phyloP scores from a whole-genome alignment of 2,113 vertebrate species.

The Eurypyga helias region DNA sequence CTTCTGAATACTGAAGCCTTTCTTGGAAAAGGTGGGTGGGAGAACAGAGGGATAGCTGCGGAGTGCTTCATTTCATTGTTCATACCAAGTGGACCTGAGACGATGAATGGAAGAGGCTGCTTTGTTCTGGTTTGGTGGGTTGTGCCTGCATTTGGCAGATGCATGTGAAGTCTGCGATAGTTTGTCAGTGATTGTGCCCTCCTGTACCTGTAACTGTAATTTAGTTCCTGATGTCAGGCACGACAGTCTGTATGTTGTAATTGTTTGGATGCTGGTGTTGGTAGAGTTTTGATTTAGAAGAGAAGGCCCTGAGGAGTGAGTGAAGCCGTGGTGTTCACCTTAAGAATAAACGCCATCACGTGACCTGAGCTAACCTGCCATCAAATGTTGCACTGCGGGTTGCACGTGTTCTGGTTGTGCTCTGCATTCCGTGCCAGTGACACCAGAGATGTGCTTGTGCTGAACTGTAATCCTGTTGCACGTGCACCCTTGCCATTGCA shows the following conservation, averaged over 20 bases:
- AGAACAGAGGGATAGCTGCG: background rate
- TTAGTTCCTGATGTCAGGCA: background rate
- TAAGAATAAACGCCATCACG: background rate
- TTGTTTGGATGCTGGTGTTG: background rate
- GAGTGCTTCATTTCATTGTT: background rate
- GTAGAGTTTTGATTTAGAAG: background rate
- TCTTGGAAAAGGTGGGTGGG: background rate
- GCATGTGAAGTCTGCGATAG: background rate
- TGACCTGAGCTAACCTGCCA: background rate
- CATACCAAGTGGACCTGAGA: rapidly evolving
- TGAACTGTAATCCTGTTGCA: background rate
- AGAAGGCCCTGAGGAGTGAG: background rate
- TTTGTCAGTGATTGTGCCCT: background rate
- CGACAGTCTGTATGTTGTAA: background rate
- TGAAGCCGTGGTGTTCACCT: background rate
- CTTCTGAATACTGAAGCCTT: rapidly evolving
- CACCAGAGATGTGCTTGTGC: background rate
- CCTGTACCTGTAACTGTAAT: rapidly evolving
- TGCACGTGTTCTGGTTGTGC: background rate
- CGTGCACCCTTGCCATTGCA: background rate
- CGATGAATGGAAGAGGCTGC: background rate
- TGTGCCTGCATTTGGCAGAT: background rate
- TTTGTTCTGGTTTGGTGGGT: background rate
- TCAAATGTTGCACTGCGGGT: rapidly evolving
- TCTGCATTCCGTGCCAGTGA: background rate